Evolutionary conservation across 2,113 vertebrate species (phyloP), one percentile per base, ranked within the genome.

Genomic region (Cheilinus undulatus): DNA sequence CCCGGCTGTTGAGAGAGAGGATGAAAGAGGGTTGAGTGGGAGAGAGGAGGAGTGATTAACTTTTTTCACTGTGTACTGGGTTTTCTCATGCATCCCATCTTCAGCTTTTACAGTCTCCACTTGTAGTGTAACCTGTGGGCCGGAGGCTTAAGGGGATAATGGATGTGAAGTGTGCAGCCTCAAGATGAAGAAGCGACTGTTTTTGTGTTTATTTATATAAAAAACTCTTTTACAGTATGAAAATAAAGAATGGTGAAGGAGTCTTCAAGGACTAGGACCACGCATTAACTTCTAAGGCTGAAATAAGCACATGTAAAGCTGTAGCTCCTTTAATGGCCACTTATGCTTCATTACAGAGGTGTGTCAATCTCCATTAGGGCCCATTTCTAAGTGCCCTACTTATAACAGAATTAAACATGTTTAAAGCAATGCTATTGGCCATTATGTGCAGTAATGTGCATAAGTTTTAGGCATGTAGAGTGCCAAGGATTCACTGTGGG

Each of bases 81-180:
- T 75, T 73, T 74, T 68, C n/a, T 68, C 22, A 60, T 68, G 52
- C 48, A 52, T 59, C 0, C 12, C 17, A 57, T 76, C 48, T 63
- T 45, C 23, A 49, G 32, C 36, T 52, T 57, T 45, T 19, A 22
- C 26, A 56, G 42, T 30, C 45, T 61, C 12, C 30, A 28, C 11
- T 48, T 63, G 7, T 24, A 60, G 32, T 46, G 13, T 50, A 75
- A 66, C 74, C 63, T 73, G 61, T 56, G 40, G 38, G 42, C 42
- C 23, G 2, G 14, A 8, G 24, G 57, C 45, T 56, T 32, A 12
- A 20, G 12, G 40, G 38, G 23, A 70, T 62, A 73, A 69, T 70
- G 20, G 38, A 12, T 42, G 23, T 36, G 50, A 43, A 54, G 32
- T 30, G 26, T 28, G 48, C 13, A 15, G 43, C n/a, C 40, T 30